Percentiles rank a stretch among this genome's conserved stretches.
Evolutionary conservation across 2,797 vertebrate species (phyloP).

Genomic region (Masticophis lateralis): DNA sequence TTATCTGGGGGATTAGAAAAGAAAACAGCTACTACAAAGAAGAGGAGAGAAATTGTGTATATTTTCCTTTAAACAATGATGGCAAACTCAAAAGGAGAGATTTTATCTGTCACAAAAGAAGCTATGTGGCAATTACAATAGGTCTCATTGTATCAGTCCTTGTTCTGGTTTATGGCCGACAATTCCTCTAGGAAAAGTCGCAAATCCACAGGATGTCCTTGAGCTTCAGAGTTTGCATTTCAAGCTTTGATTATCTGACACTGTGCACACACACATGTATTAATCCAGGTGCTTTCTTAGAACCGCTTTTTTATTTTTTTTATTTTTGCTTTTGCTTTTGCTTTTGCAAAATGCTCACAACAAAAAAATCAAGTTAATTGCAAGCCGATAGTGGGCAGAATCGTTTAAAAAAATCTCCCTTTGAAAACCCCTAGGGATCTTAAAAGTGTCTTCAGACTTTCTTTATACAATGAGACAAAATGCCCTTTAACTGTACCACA

Average conservation of each 20-base stretch:
- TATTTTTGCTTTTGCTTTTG: not conserved
- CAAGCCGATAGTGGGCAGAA: conserved; percentile 32
- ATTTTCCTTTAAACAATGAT: conserved; percentile 24
- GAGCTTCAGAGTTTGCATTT: conserved; percentile 51
- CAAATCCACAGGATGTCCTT: conserved; percentile 53
- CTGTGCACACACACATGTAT: conserved; percentile 47
- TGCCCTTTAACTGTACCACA: not conserved
- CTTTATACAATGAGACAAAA: not conserved
- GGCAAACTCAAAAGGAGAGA: conserved; percentile 20
- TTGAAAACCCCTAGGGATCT: not conserved
- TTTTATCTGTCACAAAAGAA: conserved; percentile 31
- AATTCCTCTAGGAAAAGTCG: conserved; percentile 56
- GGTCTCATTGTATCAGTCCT: conserved; percentile 37
- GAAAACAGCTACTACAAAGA: not conserved
- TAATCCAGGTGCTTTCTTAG: conserved; percentile 36
- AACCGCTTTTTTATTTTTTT: not conserved
- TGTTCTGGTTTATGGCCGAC: conserved; percentile 40
- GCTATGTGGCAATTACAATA: conserved; percentile 37
- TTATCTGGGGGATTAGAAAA: conserved; percentile 31
- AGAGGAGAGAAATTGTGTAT: not conserved
- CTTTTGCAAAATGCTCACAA: conserved; percentile 12
- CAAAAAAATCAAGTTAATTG: conserved; percentile 2
- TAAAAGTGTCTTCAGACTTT: not conserved
- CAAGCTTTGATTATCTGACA: conserved; percentile 51
- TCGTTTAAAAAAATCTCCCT: conserved; percentile 7